Base-by-base conservation (phyloP, 2,113 vertebrate species). In the Gavialis gangeticus region DNA sequence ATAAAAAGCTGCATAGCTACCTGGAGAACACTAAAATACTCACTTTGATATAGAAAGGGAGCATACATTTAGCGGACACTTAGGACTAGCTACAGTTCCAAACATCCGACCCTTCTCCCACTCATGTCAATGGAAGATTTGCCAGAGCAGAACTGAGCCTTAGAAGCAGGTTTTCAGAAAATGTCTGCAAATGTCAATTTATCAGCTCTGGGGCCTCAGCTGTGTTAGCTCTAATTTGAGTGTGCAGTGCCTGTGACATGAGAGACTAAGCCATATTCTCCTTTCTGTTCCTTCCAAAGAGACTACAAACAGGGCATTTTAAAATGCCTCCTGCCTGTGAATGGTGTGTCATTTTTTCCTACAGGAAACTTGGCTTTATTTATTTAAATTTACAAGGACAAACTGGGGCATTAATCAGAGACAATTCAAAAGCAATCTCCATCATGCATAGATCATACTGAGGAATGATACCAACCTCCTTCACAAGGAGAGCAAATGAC, bases 11-110 rank as follows among this genome's bases (percentile, higher is more conserved):
- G 57, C 93, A 94, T 82, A 34, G 76, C 77, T 94, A 87, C 92
- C 92, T 90, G 71, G 88, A 94, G 82, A 87, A 58, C 69, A 75
- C 10, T 88, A 34, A 86, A 87, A 75, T 46, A 81, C 85, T 95
- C 5, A 90, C 82, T 63, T 77, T 67, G 3, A 2, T 67, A 92
- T 77, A 55, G 80, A 94, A 93, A 88, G 54, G 85, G 69, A 96
- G 88, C 69, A 92, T 80, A 85, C 84, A n/a, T 82, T 93, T 83
- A 93, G 92, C 90, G 91, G 95, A 91, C n/a, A 55, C 9, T 91
- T 93, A 82, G 12, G 81, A n/a, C 83, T 85, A 91, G 63, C 59
- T 73, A 92, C 30, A 58, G 55, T 75, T 81, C 46, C 78, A 88
- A 91, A 56, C 34, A 88, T 21, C 14, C 85, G 75, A 5, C 4